Evolutionary conservation across 1,140 invertebrate species (phyloP).

Genomic region (Hypothenemus hampei): DNA sequence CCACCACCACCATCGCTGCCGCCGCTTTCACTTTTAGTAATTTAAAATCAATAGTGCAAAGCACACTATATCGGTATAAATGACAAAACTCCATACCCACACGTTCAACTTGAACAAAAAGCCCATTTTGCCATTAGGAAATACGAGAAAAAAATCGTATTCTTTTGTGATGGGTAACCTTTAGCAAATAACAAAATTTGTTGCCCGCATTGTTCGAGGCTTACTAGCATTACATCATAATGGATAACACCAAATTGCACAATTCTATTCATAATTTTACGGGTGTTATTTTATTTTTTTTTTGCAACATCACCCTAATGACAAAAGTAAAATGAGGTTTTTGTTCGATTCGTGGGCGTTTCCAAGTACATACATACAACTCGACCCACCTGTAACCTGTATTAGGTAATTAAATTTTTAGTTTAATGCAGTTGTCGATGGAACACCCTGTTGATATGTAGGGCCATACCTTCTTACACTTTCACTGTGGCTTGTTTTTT

Average conservation of each 20-base stretch:
- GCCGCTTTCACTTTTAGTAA: slow-evolving; percentile 25
- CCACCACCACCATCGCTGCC: slow-evolving; percentile 24
- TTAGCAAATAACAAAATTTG: slow-evolving; percentile 1
- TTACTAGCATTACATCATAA: not conserved
- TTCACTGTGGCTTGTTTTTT: no score
- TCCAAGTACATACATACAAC: no score
- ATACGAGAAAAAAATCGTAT: slow-evolving; percentile 12
- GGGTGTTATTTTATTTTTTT: no score
- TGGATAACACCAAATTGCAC: not conserved
- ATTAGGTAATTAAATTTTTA: no score
- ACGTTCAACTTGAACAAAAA: slow-evolving; percentile 14
- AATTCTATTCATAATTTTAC: not conserved
- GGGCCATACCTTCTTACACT: no score
- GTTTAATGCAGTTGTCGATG: no score
- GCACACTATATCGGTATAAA: slow-evolving; percentile 9
- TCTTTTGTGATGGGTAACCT: slow-evolving; percentile 18
- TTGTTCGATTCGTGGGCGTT: no score
- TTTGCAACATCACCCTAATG: no score
- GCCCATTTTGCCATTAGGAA: slow-evolving; percentile 2
- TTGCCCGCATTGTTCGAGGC: no score
- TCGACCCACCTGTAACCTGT: no score
- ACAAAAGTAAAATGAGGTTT: no score
- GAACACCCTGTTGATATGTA: no score
- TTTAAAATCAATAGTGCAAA: slow-evolving; percentile 15
- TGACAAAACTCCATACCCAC: slow-evolving; percentile 7